A percentile compares a stretch with the other conserved stretches of the same genome.
These are phyloP conservation scores for Agriopis marginaria DNA, from an alignment of 2,888 invertebrate species.

Conservation along the genomic window DNA sequence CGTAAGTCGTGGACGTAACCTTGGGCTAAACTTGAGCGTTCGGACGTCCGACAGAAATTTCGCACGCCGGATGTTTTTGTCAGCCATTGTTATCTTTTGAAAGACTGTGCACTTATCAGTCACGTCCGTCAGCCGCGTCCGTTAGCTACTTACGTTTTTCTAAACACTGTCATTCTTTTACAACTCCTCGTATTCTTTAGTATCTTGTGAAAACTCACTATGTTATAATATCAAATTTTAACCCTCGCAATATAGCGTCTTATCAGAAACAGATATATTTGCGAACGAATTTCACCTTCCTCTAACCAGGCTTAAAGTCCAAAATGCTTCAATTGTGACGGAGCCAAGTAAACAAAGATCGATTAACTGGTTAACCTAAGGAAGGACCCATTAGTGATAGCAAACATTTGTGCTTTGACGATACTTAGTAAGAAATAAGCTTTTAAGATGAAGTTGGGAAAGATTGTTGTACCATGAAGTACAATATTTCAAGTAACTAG, in stretches of 20 bases:
- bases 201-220: background rate
- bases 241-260: background rate
- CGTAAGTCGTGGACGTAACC: no score
- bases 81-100: no score
- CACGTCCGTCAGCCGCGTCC: no score
- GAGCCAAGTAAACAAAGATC: constrained; percentile 51
- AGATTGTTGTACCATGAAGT: background rate
- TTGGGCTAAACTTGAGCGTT: no score
- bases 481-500: background rate
- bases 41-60: no score
- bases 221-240: background rate
- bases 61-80: no score
- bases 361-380: constrained; percentile 54
- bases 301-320: background rate
- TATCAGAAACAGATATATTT: background rate
- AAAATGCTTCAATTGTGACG: constrained; percentile 1
- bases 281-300: constrained; percentile 3
- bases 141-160: no score
- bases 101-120: no score
- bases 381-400: constrained; percentile 52
- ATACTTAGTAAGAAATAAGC: constrained; percentile 34
- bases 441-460: constrained; percentile 15
- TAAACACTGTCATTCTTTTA: no score
- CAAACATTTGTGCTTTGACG: constrained; percentile 48
- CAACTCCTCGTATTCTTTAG: no score